Percentiles rank a stretch among this genome's conserved stretches.
Conservation (phyloP, 2,797 vertebrate species). For the Glyptemys insculpta region DNA sequence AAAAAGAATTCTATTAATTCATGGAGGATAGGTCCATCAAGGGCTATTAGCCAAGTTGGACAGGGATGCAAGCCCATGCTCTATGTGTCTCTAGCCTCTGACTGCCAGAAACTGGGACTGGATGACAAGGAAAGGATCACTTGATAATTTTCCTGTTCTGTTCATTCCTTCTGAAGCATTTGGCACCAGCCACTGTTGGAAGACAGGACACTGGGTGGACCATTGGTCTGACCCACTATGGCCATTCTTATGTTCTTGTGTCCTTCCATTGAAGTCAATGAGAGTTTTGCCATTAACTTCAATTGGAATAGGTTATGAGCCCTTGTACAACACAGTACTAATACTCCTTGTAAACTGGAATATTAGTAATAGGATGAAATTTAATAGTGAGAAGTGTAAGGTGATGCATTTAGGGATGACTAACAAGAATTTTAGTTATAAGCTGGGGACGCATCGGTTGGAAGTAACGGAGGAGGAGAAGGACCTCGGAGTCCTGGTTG, state of each 20-base stretch:
- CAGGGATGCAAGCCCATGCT: neutral
- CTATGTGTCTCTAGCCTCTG: neutral
- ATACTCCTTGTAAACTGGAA: too few species aligned
- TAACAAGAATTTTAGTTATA: too few species aligned
- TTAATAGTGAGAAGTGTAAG: too few species aligned
- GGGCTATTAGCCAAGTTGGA: neutral
- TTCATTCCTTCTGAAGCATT: neutral
- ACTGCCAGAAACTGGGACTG: neutral
- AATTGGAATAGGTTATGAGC: neutral
- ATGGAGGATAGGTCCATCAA: neutral
- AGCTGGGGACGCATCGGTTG: too few species aligned
- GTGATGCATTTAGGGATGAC: too few species aligned
- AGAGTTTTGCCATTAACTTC: neutral
- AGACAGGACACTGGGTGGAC: neutral
- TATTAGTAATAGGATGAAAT: too few species aligned
- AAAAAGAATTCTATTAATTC: neutral
- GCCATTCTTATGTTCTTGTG: neutral
- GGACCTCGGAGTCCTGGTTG: too few species aligned
- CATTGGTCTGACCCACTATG: neutral
- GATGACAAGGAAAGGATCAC: neutral
- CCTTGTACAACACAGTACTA: neutral
- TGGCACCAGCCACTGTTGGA: neutral
- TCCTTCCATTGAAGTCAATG: fast-evolving
- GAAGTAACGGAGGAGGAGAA: too few species aligned
- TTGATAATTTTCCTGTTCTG: neutral